A percentile compares a stretch with the other conserved stretches of the same genome.
These are phyloP conservation scores for Lamellibrachia columna DNA, from an alignment of 2,888 invertebrate genomes.

Conservation along the genomic window DNA sequence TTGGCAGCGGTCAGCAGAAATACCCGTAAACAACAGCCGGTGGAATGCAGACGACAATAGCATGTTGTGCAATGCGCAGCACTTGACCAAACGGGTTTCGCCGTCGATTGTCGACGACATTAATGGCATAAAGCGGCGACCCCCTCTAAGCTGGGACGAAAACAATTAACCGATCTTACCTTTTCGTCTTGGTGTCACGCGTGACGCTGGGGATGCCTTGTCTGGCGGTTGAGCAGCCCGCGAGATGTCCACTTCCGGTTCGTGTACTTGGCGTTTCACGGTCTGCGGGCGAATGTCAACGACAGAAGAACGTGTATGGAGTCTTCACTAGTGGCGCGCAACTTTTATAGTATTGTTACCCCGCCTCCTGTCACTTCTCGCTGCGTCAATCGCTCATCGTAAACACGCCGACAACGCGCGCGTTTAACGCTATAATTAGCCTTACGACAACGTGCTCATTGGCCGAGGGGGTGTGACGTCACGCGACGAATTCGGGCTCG, in stretches of 20 bases:
- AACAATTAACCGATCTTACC: constrained; percentile 3
- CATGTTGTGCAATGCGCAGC: not conserved
- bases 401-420: not conserved
- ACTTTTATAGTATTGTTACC: constrained; percentile 4
- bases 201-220: not conserved
- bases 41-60: not conserved
- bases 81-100: not conserved
- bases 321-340: not conserved
- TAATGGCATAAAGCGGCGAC: not conserved
- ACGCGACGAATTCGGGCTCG: not conserved
- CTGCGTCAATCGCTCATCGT: not conserved
- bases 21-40: not conserved
- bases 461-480: not conserved
- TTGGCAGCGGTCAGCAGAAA: not conserved
- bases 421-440: not conserved
- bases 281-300: not conserved
- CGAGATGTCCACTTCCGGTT: not conserved
- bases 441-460: not conserved
- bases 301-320: not conserved
- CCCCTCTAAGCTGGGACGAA: not conserved
- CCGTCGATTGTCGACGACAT: not conserved
- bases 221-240: not conserved
- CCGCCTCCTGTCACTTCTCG: constrained; percentile 5
- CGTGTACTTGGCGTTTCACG: not conserved
- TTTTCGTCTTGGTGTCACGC: not conserved